Percentiles rank a stretch among this genome's conserved stretches.
Conservation (phyloP, 2,113 vertebrate species). For the Eupsittula cactorum region DNA sequence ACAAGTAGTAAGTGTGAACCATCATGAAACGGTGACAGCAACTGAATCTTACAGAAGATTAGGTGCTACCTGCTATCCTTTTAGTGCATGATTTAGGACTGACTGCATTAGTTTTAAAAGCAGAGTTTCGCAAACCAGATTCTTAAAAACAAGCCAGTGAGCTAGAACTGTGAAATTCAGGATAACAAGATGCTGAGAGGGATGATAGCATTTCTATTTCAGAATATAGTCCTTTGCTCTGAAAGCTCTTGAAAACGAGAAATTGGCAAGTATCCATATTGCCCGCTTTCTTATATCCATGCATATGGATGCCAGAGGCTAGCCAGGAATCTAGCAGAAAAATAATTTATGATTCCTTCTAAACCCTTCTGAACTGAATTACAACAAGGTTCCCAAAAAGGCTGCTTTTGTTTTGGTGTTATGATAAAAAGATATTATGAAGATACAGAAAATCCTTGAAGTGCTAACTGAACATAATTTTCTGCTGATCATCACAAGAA, state of each 20-base stretch:
- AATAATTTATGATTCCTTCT: neutral
- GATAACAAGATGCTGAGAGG: neutral
- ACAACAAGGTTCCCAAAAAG: neutral
- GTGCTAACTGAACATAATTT: neutral
- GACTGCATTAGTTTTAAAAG: neutral
- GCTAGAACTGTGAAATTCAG: neutral
- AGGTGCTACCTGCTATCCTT: neutral
- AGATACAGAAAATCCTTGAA: neutral
- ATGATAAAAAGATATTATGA: neutral
- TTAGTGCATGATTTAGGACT: neutral
- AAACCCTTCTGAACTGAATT: neutral
- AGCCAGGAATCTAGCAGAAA: conserved; percentile 5
- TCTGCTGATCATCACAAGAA: neutral
- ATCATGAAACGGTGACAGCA: neutral
- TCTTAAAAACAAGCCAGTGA: neutral
- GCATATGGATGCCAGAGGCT: neutral
- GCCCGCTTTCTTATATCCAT: neutral
- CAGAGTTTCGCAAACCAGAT: neutral
- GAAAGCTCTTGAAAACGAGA: conserved; percentile 13
- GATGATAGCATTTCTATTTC: neutral
- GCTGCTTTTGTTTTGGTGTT: neutral
- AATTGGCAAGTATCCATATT: neutral
- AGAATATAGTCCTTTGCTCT: conserved; percentile 8
- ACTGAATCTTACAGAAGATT: neutral
- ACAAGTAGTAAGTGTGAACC: neutral